Conservation (phyloP, 2,797 vertebrate genomes). For the Leptoclinus maculatus region DNA sequence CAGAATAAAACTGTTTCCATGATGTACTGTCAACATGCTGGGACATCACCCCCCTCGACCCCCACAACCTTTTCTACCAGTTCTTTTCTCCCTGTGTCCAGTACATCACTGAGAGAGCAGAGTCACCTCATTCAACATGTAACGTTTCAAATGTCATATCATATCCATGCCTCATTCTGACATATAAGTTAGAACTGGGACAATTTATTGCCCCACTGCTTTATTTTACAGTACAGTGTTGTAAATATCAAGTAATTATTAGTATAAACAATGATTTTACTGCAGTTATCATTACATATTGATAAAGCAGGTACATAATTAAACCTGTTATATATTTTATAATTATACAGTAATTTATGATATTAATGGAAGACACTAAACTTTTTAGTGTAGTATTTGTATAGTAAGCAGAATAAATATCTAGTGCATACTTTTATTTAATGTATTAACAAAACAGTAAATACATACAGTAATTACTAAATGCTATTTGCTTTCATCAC, state of each 20-base stretch:
- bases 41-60: not conserved
- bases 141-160: not conserved
- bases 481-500: not conserved
- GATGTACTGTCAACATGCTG: slow-evolving; percentile 15
- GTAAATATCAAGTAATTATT: not conserved
- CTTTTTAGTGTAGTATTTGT: not conserved
- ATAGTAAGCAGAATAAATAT: not conserved
- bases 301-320: not conserved
- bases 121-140: not conserved
- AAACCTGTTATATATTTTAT: not conserved
- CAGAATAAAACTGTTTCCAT: slow-evolving; percentile 14
- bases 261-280: not conserved
- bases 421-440: not conserved
- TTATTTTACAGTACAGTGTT: not conserved
- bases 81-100: slow-evolving; percentile 14
- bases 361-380: not conserved
- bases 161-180: not conserved
- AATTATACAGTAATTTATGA: not conserved
- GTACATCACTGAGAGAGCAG: not conserved
- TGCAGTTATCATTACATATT: not conserved
- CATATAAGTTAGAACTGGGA: not conserved
- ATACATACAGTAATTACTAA: not conserved
- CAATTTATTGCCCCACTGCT: not conserved
- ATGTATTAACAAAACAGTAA: not conserved
- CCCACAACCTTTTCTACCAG: not conserved